A percentile compares a stretch with the other conserved stretches of the same genome.
phyloP scores from a whole-genome alignment of 1,140 invertebrate genomes.

The Hydropsyche tenuis region DNA sequence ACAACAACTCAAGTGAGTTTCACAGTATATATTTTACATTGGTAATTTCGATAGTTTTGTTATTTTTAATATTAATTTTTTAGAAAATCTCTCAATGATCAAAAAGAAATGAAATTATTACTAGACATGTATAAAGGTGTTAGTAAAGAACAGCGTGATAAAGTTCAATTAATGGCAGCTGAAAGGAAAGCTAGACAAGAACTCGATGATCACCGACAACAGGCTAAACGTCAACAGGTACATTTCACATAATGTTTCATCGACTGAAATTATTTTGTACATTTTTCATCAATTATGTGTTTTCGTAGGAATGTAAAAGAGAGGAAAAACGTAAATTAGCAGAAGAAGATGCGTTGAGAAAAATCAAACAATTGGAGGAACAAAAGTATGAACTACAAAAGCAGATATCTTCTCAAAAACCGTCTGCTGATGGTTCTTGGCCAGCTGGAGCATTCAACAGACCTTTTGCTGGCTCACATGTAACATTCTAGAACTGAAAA shows the following conservation, averaged over 20 bases:
- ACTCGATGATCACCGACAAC: conserved; percentile 86
- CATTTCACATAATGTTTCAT: conserved; percentile 25
- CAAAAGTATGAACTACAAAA: conserved; percentile 84
- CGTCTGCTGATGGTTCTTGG: conserved; percentile 70
- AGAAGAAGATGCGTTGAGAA: conserved; percentile 92
- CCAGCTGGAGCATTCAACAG: conserved; percentile 56
- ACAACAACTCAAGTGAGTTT: conserved; percentile 86
- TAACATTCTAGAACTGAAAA: conserved; percentile 41
- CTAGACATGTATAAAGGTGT: conserved; percentile 98
- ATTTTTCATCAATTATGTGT: conserved; percentile 6
- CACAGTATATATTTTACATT: conserved; percentile 23
- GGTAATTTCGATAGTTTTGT: conserved; percentile 50
- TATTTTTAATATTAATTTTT: conserved; percentile 40
- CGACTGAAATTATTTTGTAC: not conserved
- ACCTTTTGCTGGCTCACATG: conserved; percentile 71
- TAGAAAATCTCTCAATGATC: conserved; percentile 91
- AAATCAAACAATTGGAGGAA: conserved; percentile 95
- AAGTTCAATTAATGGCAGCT: conserved; percentile 94
- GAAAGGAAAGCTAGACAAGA: conserved; percentile 91
- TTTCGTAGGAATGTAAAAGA: conserved; percentile 82
- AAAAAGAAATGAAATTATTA: conserved; percentile 91
- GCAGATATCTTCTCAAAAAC: conserved; percentile 82
- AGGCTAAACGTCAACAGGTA: conserved; percentile 83
- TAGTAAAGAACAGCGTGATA: conserved; percentile 94
- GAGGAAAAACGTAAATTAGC: conserved; percentile 92